These are phyloP conservation scores for Holcopasites calliopsidis DNA, from an alignment of 1,140 invertebrate species.

Conservation along the genomic window DNA sequence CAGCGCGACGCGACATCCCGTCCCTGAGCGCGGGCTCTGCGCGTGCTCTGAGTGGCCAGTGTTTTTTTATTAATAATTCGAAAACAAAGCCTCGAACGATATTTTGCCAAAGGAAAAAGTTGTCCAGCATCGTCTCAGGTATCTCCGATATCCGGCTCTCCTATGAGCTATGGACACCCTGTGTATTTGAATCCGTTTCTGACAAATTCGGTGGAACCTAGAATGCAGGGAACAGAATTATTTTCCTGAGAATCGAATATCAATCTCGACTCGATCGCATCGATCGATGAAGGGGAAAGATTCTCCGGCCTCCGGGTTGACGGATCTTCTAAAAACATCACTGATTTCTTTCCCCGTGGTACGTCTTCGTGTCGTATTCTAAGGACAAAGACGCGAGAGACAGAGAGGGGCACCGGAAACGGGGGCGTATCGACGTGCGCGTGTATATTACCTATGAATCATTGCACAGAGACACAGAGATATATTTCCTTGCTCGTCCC, in stretches of 20 bases:
- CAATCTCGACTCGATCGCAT: background rate
- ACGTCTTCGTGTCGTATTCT: constrained; percentile 70
- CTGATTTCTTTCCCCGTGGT: constrained; percentile 62
- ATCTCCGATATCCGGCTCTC: no score
- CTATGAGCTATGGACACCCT: no score
- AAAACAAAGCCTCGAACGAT: no score
- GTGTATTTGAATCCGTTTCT: no score
- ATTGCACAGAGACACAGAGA: background rate
- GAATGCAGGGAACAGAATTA: no score
- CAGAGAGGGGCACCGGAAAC: constrained; percentile 61
- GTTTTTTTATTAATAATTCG: no score
- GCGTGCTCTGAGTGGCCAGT: no score
- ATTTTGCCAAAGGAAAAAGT: no score
- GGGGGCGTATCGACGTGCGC: constrained; percentile 32
- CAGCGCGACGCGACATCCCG: no score
- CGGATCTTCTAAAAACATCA: constrained; percentile 57
- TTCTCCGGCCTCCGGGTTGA: constrained; percentile 46
- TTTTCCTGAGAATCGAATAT: background rate
- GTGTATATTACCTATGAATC: background rate
- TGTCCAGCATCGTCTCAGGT: no score
- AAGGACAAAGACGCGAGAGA: constrained; percentile 66
- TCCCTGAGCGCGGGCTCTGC: no score
- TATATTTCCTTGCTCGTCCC: constrained; percentile 24
- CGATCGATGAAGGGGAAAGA: background rate
- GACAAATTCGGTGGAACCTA: no score